These are phyloP conservation scores for Ophiodon elongatus DNA, from an alignment of 2,113 vertebrate genomes.

Conservation along the genomic window DNA sequence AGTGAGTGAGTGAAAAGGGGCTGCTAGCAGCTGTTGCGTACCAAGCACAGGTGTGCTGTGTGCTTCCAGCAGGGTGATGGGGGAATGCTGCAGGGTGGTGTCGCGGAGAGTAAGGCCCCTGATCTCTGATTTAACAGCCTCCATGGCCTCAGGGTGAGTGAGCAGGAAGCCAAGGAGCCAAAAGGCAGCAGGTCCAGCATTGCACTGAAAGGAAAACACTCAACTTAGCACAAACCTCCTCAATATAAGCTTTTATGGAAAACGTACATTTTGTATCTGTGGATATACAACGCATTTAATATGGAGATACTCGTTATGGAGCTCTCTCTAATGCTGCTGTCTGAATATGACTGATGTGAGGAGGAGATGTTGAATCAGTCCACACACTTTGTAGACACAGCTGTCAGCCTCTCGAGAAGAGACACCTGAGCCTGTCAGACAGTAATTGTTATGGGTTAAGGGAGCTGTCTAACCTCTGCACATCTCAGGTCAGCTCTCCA, in stretches of 20 bases:
- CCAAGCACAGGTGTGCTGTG: conserved; percentile 82
- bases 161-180: conserved; percentile 92
- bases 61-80: conserved; percentile 60
- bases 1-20: conserved; percentile 28
- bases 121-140: conserved; percentile 85
- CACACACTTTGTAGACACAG: conserved; percentile 30
- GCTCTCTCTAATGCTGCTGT: conserved; percentile 20
- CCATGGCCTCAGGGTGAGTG: conserved; percentile 86
- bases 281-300: background rate
- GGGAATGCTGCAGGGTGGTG: conserved; percentile 54
- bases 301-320: background rate
- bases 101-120: conserved; percentile 42
- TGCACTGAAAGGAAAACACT: conserved; percentile 77
- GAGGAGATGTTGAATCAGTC: conserved; percentile 33
- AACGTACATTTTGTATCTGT: background rate
- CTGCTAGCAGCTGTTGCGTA: conserved; percentile 62
- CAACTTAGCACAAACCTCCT: conserved; percentile 7
- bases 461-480: conserved; percentile 53
- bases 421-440: conserved; percentile 68
- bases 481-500: conserved; percentile 64
- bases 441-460: conserved; percentile 73
- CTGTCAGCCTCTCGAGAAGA: conserved; percentile 43
- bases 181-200: conserved; percentile 88
- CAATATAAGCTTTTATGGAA: background rate
- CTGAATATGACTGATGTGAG: conserved; percentile 39